phyloP scores from a whole-genome alignment of 2,888 invertebrate genomes.

The Dryococelus australis region DNA sequence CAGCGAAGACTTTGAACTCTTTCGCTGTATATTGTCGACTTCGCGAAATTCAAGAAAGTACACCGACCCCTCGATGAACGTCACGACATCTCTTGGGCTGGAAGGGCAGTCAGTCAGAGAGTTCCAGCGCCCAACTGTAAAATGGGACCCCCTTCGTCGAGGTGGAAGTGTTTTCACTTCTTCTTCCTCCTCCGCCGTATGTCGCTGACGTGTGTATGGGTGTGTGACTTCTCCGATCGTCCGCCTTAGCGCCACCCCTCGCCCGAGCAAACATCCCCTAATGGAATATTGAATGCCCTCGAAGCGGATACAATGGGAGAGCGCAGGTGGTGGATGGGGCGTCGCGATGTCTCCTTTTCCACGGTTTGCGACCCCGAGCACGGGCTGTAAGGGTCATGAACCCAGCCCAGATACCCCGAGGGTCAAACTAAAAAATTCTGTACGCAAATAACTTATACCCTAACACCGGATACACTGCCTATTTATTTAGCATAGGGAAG shows the following conservation, averaged over 20 bases:
- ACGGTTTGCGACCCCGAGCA: too few relatives aligned
- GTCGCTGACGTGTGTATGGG: neutral
- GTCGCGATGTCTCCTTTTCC: too few relatives aligned
- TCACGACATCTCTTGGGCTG: neutral
- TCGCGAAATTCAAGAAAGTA: too few relatives aligned
- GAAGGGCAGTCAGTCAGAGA: neutral
- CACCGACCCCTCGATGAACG: too few relatives aligned
- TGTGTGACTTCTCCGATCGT: neutral
- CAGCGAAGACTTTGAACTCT: too few relatives aligned
- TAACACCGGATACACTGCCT: too few relatives aligned
- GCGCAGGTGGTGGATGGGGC: neutral
- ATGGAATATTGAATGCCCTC: constrained; percentile 9
- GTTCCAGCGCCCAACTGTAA: neutral
- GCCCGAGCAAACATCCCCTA: neutral
- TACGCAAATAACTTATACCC: too few relatives aligned
- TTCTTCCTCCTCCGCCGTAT: neutral
- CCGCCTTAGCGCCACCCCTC: neutral
- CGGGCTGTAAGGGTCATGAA: too few relatives aligned
- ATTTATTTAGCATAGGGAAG: too few relatives aligned
- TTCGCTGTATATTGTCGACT: too few relatives aligned
- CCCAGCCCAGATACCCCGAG: too few relatives aligned
- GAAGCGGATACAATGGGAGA: neutral
- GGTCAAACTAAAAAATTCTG: too few relatives aligned
- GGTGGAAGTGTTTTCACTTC: neutral
- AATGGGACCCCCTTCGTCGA: neutral